phyloP scores from a whole-genome alignment of 2,797 vertebrate species.

The Selene dorsalis region DNA sequence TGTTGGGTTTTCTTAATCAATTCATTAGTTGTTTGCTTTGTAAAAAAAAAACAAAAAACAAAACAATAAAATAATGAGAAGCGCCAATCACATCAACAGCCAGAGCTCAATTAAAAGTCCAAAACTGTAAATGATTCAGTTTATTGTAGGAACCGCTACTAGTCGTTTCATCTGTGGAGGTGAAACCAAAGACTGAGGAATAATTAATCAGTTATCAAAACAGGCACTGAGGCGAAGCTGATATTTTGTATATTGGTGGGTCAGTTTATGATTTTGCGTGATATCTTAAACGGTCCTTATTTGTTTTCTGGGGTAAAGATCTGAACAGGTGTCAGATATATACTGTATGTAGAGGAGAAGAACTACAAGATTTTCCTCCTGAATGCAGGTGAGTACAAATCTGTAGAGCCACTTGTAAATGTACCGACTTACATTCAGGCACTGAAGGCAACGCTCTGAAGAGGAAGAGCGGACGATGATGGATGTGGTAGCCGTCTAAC shows the following conservation, averaged over 20 bases:
- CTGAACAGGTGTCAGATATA: background rate
- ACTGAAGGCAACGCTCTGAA: constrained; percentile 31
- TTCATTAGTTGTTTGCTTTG: background rate
- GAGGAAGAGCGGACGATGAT: constrained; percentile 75
- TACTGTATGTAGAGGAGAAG: too few species aligned
- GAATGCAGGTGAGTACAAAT: background rate
- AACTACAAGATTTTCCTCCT: background rate
- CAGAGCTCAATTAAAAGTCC: background rate
- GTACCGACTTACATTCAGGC: constrained; percentile 1
- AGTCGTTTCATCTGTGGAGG: background rate
- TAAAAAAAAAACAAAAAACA: background rate
- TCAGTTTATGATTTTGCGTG: background rate
- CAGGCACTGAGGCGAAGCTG: background rate
- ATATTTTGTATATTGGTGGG: too few species aligned
- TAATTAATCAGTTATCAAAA: background rate
- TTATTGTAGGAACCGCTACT: background rate
- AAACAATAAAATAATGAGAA: background rate
- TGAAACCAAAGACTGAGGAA: background rate
- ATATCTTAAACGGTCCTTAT: background rate
- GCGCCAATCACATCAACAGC: too few species aligned
- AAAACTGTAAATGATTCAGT: background rate
- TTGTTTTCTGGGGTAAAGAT: background rate
- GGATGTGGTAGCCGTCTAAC: constrained; percentile 78
- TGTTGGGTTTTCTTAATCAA: background rate
- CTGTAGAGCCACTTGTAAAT: constrained; percentile 16